Evolutionary conservation across 2,888 invertebrate genomes (phyloP), one percentile per base, ranked within the genome.

Genomic region (Mimas tiliae): DNA sequence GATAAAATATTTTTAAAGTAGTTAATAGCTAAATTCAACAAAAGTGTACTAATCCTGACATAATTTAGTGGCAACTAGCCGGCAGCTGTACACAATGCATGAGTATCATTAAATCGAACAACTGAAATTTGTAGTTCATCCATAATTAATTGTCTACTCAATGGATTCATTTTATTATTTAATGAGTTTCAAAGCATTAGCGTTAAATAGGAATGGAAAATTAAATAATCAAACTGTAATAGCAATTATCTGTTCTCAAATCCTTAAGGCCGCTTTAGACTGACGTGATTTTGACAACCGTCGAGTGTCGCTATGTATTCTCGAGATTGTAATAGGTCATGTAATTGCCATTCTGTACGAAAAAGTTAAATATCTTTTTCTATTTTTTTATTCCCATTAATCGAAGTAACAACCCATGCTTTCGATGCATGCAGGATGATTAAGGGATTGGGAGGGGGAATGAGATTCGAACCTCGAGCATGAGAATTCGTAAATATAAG

Each of bases 21-120:
- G 34, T n/a, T n/a, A 34, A n/a, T n/a, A 9, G 1, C n/a, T 38
- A 42, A 42, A 42, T 42, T 58, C 38, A 58, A 42, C 42, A 58
- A 42, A 42, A 58, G 6, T 58, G 58, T 19, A 58, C 42, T 38
- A 58, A 67, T 67, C 63, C 67, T 53, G 65, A 63, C 67, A 55
- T 65, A 67, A 67, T n/a, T 53, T 47, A 65, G 19, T 4, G 34
- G 34, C n/a, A 62, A 62, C n/a, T 14, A 34, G 14, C 38, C 38
- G 42, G 51, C 65, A 38, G 58, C 38, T 58, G 58, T 58, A 19
- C 58, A 58, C 58, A 58, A 58, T 58, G 58, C 58, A 38, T 42
- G 58, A 58, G 16, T 38, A 58, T 58, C 38, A 58, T 58, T 38
- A 16, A 38, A 58, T 58, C 33, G 38, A 58, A 58, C 55, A 19